Base-by-base conservation (phyloP, 2,113 vertebrate genomes). In the Sander vitreus region DNA sequence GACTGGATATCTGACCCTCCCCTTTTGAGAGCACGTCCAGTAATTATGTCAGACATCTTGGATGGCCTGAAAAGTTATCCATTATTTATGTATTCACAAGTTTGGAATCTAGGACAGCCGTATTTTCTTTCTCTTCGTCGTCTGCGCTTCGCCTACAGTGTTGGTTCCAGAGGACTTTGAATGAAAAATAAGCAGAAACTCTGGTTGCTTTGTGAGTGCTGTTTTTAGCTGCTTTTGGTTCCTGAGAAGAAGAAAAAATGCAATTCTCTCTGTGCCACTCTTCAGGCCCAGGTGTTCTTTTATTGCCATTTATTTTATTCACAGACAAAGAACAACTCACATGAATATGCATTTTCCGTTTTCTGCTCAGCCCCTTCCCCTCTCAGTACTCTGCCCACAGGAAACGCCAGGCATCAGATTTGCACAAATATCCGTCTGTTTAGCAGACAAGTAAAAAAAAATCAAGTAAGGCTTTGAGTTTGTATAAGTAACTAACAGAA, bases 41-140 rank as follows among this genome's bases (percentile, higher is more conserved):
- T 89, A 89, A 93, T 92, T 88, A 93, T 93, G 84, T 91, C 92
- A 91, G 85, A 89, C 89, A 90, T 88, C 85, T 84, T 86, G 84
- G 87, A 88, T 73, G 64, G 86, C 86, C 87, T 86, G 89, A 87
- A 85, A 94, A 93, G 85, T 85, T 84, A 86, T 93, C 77, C 69
- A 93, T 93, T 92, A 93, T 91, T 93, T 85, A 94, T 69, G 8
- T 83, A 63, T 85, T 90, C 89, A 85, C 88, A 93, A 87, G 92
- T 94, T 93, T 78, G 60, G 85, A 91, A 93, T 93, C 81, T 92
- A 87, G 93, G 91, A 69, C 92, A 93, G 84, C 82, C 80, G 50
- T 87, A 16, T 70, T 67, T 80, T 51, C 5, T 66, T 54, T 25
- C 4, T 21, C 75, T 60, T 58, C 51, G 25, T 36, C 12, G n/a